Percentiles rank a stretch among this genome's conserved stretches.
These are phyloP conservation scores for Anorthoa munda DNA, from an alignment of 2,888 invertebrate genomes.

Conservation along the genomic window DNA sequence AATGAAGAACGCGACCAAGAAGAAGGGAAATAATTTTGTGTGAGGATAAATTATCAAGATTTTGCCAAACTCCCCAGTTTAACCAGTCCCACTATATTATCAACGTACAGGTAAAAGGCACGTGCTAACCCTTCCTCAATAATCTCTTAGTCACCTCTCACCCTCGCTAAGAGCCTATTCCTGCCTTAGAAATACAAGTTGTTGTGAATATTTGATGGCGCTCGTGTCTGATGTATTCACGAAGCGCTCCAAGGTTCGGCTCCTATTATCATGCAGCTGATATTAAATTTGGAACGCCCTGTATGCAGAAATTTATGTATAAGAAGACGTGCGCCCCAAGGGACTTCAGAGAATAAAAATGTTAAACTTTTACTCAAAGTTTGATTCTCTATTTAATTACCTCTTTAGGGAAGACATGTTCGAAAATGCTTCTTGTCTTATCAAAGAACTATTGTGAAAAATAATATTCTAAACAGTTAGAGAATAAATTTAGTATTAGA, in stretches of 20 bases:
- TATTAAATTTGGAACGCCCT: constrained; percentile 28
- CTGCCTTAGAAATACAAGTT: constrained; percentile 35
- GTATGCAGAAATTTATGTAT: neutral
- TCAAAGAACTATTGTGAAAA: too few species aligned
- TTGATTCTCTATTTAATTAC: neutral
- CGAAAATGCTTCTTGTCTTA: neutral
- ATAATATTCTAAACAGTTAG: too few species aligned
- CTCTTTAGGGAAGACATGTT: neutral
- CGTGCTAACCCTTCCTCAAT: constrained; percentile 42
- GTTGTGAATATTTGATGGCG: constrained; percentile 47
- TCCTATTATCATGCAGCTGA: constrained; percentile 32
- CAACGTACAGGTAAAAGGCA: constrained; percentile 23
- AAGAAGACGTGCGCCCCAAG: too few species aligned
- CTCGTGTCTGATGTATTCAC: constrained; percentile 39
- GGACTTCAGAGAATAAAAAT: neutral
- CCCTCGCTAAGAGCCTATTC: constrained; percentile 54
- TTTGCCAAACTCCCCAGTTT: neutral
- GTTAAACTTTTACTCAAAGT: neutral
- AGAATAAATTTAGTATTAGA: too few species aligned
- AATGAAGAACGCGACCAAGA: too few species aligned
- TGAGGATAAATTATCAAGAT: too few species aligned
- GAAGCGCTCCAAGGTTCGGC: constrained; percentile 1
- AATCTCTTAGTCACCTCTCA: constrained; percentile 44
- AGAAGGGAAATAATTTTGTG: too few species aligned
- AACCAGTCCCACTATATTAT: constrained; percentile 4